phyloP scores from a whole-genome alignment of 2,888 invertebrate species.

The Cantharis rustica region DNA sequence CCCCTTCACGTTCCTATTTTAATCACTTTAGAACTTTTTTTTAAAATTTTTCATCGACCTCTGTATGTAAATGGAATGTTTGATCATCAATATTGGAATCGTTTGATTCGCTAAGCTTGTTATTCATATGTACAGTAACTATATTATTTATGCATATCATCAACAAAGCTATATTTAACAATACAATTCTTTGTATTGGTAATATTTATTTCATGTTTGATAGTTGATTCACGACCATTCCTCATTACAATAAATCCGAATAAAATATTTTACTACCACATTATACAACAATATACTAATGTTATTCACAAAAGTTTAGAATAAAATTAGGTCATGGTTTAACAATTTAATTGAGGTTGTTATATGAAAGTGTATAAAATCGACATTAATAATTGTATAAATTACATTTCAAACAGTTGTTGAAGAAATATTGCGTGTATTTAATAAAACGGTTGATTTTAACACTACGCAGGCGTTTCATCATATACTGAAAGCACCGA shows the following conservation, averaged over 20 bases:
- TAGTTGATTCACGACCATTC: neutral
- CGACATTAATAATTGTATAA: constrained; percentile 11
- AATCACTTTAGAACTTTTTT: neutral
- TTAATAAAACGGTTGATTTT: constrained; percentile 29
- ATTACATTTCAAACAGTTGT: constrained; percentile 18
- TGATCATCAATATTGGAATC: neutral
- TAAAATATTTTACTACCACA: neutral
- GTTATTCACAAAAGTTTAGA: neutral
- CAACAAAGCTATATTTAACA: neutral
- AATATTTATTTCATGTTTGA: neutral
- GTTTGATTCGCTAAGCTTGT: neutral
- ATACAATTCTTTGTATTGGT: no score
- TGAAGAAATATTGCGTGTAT: constrained; percentile 19
- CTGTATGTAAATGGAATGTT: neutral
- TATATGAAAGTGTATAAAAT: constrained; percentile 6
- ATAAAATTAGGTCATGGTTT: neutral
- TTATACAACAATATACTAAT: neutral
- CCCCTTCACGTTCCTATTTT: neutral
- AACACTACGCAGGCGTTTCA: constrained; percentile 34
- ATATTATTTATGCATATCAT: neutral
- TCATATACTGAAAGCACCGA: constrained; percentile 20
- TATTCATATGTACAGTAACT: neutral
- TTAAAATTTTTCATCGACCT: neutral
- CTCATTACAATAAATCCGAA: neutral
- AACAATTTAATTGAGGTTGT: constrained; percentile 1